Base-by-base conservation (phyloP, 2,113 vertebrate genomes). In the Oncorhynchus tshawytscha region DNA sequence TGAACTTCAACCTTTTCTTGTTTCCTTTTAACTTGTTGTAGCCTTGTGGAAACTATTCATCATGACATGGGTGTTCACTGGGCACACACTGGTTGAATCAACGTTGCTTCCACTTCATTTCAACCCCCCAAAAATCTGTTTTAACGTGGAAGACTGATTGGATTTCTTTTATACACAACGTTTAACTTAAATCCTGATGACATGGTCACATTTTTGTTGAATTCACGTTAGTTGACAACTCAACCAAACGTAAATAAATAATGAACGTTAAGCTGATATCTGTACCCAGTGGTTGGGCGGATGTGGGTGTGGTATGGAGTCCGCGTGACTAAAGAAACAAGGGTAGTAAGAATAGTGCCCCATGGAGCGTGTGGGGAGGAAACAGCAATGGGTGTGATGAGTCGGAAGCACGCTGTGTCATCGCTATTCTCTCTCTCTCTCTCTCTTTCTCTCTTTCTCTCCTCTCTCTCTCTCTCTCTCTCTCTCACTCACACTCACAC, bases 341-440 rank as follows among this genome's bases (percentile, higher is more conserved):
- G 24, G 29, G 74, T 78, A 78, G 72, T 72, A 45, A 11, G 70
- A 57, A 27, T 59, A 59, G 5, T 48, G 24, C 48, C 45, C 59
- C 27, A 20, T 48, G 45, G 82, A 59, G 24, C 66, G 22, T 71
- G 70, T 78, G 51, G 49, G 25, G 27, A 80, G 78, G 82, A 81
- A 71, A 73, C 31, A 29, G 65, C 1, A n/a, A n/a, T 62, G 29
- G 71, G 48, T 70, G 65, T 72, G 34, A 72, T 59, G 48, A 48
- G 60, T 51, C 57, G 64, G 67, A 64, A 72, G n/a, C 69, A 25
- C 20, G 39, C 49, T 22, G 71, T 70, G 71, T 70, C 67, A 39
- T 39, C n/a, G 15, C n/a, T 68, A n/a, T 70, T 51, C 45, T 24
- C 45, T 48, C 4, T 1, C 34, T 22, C 25, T 27, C 25, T 4